Conservation (phyloP, 2,113 vertebrate genomes). For the Oreochromis aureus region DNA sequence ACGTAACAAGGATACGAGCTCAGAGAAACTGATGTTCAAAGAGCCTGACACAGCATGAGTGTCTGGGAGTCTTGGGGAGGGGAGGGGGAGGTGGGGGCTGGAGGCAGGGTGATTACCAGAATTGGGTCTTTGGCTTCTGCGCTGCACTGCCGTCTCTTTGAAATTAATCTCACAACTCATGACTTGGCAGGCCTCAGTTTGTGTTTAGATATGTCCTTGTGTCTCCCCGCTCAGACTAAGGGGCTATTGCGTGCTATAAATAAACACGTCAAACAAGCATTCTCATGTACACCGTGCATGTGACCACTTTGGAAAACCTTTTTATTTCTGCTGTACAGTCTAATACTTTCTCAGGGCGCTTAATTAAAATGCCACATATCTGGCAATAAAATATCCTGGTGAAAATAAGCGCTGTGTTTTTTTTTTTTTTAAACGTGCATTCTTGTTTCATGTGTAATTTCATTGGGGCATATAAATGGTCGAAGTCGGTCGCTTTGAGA, state of each 20-base stretch:
- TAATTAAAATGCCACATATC: constrained; percentile 46
- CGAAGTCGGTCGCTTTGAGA: not conserved
- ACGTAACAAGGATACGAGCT: constrained; percentile 35
- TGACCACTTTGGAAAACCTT: constrained; percentile 42
- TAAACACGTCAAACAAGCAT: constrained; percentile 61
- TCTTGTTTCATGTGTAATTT: constrained; percentile 28
- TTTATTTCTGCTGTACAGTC: constrained; percentile 19
- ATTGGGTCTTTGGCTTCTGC: constrained; percentile 73
- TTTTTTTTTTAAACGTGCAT: not conserved
- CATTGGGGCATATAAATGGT: constrained; percentile 6
- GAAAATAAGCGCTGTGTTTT: not conserved
- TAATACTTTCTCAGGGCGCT: constrained; percentile 11
- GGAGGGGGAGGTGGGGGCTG: not conserved
- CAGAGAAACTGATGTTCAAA: constrained; percentile 65
- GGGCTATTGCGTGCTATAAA: constrained; percentile 61
- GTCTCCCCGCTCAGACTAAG: constrained; percentile 59
- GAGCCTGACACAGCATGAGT: constrained; percentile 70
- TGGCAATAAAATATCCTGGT: not conserved
- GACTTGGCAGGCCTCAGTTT: constrained; percentile 73
- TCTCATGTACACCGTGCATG: constrained; percentile 29
- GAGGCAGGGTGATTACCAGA: constrained; percentile 68
- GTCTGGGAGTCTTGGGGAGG: constrained; percentile 58
- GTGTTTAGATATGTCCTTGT: constrained; percentile 70
- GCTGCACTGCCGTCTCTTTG: constrained; percentile 68
- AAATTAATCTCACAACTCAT: constrained; percentile 77